These are phyloP conservation scores for Chironex yamaguchii DNA, from an alignment of 30 jellyfish, hydroid and myxozoan genomes.

Conservation along the genomic window DNA sequence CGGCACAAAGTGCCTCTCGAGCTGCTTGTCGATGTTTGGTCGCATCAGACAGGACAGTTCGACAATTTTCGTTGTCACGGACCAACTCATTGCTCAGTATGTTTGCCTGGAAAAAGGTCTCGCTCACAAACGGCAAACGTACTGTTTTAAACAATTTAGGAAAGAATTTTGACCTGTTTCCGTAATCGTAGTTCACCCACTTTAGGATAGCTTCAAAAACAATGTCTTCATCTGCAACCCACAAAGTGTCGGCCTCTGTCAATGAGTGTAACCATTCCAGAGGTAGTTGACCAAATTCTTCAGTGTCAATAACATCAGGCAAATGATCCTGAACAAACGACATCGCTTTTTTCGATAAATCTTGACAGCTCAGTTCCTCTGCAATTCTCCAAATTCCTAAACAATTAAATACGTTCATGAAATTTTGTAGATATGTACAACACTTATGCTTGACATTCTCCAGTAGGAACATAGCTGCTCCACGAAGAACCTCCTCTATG, in stretches of 20 bases:
- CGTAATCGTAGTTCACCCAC: conserved; percentile 72
- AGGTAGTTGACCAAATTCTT: conserved; percentile 73
- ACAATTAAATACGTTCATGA: conserved; percentile 76
- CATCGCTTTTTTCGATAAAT: conserved; percentile 59
- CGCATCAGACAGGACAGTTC: conserved; percentile 48
- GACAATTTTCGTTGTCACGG: neutral
- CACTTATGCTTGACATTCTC: conserved; percentile 74
- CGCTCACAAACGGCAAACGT: conserved; percentile 87
- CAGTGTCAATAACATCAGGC: conserved; percentile 58
- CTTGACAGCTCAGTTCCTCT: conserved; percentile 78
- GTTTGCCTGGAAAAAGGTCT: conserved; percentile 5
- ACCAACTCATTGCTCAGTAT: neutral
- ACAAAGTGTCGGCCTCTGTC: conserved; percentile 66
- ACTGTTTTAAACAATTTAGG: conserved; percentile 56
- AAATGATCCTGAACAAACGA: conserved; percentile 65
- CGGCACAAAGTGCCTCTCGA: neutral
- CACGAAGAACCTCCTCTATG: conserved; percentile 83
- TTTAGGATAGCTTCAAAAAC: conserved; percentile 59
- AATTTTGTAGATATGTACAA: conserved; percentile 58
- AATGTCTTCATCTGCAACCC: conserved; percentile 80
- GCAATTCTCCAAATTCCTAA: conserved; percentile 78
- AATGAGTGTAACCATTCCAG: conserved; percentile 50
- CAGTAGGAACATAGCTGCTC: conserved; percentile 83
- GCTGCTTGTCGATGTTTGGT: conserved; percentile 1
- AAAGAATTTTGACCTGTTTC: conserved; percentile 43